A percentile compares a stretch with the other conserved stretches of the same genome.
These are phyloP conservation scores for Marcusenius ussheri DNA, from an alignment of 2,113 vertebrate genomes.

Conservation along the genomic window DNA sequence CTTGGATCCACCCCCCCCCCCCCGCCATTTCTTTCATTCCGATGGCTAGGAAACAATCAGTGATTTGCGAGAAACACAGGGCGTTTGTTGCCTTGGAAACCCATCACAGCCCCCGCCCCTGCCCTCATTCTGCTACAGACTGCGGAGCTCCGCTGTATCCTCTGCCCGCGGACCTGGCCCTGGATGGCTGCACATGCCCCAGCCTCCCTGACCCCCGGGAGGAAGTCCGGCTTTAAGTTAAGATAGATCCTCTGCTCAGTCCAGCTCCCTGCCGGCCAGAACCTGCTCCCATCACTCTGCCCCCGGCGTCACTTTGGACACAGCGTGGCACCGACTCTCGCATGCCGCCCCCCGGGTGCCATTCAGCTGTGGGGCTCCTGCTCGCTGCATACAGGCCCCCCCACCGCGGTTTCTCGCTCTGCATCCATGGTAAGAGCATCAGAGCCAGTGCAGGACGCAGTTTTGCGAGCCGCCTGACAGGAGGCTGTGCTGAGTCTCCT, in stretches of 20 bases:
- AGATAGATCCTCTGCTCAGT: not conserved
- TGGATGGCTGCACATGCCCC: not conserved
- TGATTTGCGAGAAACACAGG: not conserved
- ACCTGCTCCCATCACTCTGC: not conserved
- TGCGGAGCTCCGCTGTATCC: not conserved
- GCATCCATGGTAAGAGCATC: not conserved
- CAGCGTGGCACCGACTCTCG: not conserved
- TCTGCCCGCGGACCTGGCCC: not conserved
- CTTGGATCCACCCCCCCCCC: not conserved
- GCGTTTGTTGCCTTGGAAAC: not conserved
- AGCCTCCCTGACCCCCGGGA: not conserved
- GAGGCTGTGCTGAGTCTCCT: not conserved
- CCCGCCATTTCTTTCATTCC: not conserved
- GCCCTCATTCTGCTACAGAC: not conserved
- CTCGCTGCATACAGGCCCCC: not conserved
- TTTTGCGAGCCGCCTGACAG: not conserved
- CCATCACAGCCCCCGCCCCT: not conserved
- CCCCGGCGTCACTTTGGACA: not conserved
- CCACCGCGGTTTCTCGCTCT: not conserved
- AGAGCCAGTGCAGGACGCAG: not conserved
- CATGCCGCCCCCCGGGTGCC: not conserved
- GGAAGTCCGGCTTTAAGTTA: not conserved
- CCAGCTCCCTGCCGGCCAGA: not conserved
- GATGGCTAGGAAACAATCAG: not conserved
- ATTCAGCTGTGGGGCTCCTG: not conserved